These are phyloP conservation scores for Madoqua kirkii DNA, from an alignment of 2,113 vertebrate genomes.

Conservation along the genomic window DNA sequence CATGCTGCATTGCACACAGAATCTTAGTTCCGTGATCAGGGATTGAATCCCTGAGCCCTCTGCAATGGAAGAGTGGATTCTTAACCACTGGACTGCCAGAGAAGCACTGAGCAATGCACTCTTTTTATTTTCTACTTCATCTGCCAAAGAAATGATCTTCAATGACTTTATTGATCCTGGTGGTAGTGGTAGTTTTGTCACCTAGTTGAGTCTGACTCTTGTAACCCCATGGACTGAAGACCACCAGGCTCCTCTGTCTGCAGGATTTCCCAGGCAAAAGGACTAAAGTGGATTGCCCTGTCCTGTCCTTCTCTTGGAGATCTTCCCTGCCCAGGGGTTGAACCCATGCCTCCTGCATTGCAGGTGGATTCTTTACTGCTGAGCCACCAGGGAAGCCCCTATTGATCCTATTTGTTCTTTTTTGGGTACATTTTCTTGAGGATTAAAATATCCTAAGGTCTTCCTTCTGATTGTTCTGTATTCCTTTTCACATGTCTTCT, in stretches of 20 bases:
- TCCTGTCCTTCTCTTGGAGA: neutral
- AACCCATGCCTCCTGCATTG: neutral
- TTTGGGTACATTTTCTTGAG: neutral
- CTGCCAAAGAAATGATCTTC: neutral
- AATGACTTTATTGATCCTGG: neutral
- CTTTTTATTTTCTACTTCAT: neutral
- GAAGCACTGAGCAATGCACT: neutral
- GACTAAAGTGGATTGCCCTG: accelerated
- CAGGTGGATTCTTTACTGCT: neutral
- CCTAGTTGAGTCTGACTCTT: neutral
- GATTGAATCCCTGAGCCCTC: neutral
- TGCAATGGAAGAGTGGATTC: neutral
- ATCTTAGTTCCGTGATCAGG: neutral
- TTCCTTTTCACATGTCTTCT: neutral
- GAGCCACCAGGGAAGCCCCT: neutral
- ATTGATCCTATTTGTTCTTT: neutral
- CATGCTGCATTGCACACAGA: neutral
- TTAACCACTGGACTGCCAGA: neutral
- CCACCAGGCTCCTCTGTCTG: neutral
- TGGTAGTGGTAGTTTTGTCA: neutral
- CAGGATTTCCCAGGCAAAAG: neutral
- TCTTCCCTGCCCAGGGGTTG: neutral
- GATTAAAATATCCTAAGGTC: neutral
- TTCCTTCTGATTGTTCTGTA: neutral
- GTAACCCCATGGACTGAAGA: neutral